Evolutionary conservation across 30 jellyfish, hydroid and myxozoan species (phyloP).

Genomic region (Hydra vulgaris): DNA sequence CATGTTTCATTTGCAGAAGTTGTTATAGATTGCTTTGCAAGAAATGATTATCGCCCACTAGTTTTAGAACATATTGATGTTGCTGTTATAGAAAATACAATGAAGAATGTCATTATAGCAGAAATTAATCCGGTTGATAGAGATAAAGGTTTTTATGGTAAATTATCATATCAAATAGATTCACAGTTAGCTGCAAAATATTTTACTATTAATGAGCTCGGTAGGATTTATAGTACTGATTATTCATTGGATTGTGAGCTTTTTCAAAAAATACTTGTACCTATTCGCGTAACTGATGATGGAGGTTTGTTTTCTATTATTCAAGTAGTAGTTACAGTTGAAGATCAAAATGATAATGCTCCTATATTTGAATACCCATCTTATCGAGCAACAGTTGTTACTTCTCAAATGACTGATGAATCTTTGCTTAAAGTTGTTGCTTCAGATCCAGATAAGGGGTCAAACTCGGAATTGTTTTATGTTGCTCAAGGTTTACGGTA

Average conservation of each 20-base stretch:
- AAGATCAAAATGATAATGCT: slow-evolving; percentile 82
- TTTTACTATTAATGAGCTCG: slow-evolving; percentile 18
- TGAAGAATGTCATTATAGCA: slow-evolving; percentile 4
- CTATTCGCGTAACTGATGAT: slow-evolving; percentile 72
- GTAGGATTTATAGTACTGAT: slow-evolving; percentile 16
- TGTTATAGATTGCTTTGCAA: not conserved
- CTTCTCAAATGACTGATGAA: slow-evolving; percentile 44
- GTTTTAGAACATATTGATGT: not conserved
- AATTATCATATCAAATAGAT: slow-evolving; percentile 24
- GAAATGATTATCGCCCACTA: slow-evolving; percentile 12
- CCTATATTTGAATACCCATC: slow-evolving; percentile 77
- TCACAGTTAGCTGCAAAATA: slow-evolving; percentile 5
- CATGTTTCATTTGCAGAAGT: slow-evolving; percentile 9
- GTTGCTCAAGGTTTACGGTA: slow-evolving; percentile 56
- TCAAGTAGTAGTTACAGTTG: slow-evolving; percentile 36
- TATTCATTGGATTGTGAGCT: slow-evolving; percentile 70
- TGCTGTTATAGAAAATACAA: slow-evolving; percentile 6
- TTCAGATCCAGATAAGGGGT: slow-evolving; percentile 63
- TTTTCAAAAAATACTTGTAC: slow-evolving; percentile 25
- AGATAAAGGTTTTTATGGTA: slow-evolving; percentile 26
- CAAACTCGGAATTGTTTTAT: slow-evolving; percentile 78
- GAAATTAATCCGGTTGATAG: slow-evolving; percentile 8
- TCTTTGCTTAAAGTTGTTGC: slow-evolving; percentile 63
- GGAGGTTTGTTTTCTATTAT: slow-evolving; percentile 70
- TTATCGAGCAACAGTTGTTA: slow-evolving; percentile 52